These are phyloP conservation scores for Crypturellus tataupa DNA, from an alignment of 2,797 vertebrate genomes.

Conservation along the genomic window DNA sequence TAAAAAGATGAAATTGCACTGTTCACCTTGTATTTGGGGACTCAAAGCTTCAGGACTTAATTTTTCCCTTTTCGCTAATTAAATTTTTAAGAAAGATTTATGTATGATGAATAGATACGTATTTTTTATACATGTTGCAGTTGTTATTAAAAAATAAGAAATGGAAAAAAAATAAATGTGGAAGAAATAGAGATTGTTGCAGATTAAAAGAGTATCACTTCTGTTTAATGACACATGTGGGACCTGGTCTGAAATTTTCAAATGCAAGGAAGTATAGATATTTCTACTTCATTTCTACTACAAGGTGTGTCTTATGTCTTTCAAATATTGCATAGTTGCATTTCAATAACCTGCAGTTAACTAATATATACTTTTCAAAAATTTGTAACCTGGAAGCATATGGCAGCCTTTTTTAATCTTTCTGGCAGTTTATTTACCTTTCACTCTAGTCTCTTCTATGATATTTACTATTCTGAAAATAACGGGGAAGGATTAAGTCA, in stretches of 20 bases:
- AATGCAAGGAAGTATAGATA: neutral
- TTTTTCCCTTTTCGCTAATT: too few relatives aligned
- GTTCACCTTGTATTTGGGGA: neutral
- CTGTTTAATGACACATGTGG: rapidly evolving
- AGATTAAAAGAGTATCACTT: neutral
- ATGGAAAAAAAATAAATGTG: neutral
- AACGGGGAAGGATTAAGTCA: neutral
- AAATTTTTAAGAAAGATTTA: neutral
- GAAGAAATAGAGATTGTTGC: neutral
- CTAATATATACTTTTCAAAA: rapidly evolving
- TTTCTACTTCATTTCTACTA: too few relatives aligned
- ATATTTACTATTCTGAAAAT: neutral
- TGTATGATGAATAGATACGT: neutral
- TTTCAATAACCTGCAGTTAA: neutral
- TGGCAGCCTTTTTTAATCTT: neutral
- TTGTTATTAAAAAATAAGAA: neutral
- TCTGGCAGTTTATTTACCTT: neutral
- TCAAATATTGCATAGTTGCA: neutral
- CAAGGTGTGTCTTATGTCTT: neutral
- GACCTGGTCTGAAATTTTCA: neutral
- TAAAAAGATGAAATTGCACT: neutral
- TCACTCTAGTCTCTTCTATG: neutral
- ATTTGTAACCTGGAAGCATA: neutral
- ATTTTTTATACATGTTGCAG: neutral
- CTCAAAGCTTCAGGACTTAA: neutral